phyloP scores from a whole-genome alignment of 1,140 invertebrate genomes.

The Drosophila chauvacae region DNA sequence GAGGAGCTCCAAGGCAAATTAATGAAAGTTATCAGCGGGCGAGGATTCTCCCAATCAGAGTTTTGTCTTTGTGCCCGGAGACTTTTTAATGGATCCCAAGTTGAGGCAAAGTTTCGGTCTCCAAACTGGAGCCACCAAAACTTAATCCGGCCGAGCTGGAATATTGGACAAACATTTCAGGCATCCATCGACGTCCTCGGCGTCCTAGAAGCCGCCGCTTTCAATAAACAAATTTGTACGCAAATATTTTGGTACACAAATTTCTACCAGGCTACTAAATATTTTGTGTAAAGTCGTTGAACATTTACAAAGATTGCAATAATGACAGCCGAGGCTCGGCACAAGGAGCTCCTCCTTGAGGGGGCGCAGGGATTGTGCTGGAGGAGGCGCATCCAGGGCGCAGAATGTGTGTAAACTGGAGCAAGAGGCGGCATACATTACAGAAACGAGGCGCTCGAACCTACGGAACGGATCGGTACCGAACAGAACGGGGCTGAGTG shows the following conservation, averaged over 20 bases:
- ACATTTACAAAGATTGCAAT: constrained; percentile 74
- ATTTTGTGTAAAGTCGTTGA: constrained; percentile 61
- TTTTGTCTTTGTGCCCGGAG: constrained; percentile 19
- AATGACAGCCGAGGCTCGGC: constrained; percentile 53
- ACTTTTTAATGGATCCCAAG: constrained; percentile 55
- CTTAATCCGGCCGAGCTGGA: constrained; percentile 35
- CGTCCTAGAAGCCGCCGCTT: constrained; percentile 38
- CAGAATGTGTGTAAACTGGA: constrained; percentile 53
- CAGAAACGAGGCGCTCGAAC: constrained; percentile 28
- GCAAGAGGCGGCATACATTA: constrained; percentile 56
- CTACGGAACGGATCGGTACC: constrained; percentile 10
- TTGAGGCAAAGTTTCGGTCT: constrained; percentile 43
- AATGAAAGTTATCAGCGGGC: constrained; percentile 45
- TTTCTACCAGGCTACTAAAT: constrained; percentile 57
- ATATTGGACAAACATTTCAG: constrained; percentile 37
- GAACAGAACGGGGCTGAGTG: not conserved
- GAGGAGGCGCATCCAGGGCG: constrained; percentile 42
- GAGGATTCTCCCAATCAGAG: constrained; percentile 35
- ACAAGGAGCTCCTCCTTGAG: constrained; percentile 3
- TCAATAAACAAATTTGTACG: constrained; percentile 62
- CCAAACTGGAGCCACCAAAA: constrained; percentile 10
- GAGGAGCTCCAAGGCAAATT: constrained; percentile 26
- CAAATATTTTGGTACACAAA: constrained; percentile 68
- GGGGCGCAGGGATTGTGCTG: not conserved
- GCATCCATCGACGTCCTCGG: constrained; percentile 26